These are phyloP conservation scores for Ametastegia equiseti DNA, from an alignment of 2,888 invertebrate species.

Conservation along the genomic window DNA sequence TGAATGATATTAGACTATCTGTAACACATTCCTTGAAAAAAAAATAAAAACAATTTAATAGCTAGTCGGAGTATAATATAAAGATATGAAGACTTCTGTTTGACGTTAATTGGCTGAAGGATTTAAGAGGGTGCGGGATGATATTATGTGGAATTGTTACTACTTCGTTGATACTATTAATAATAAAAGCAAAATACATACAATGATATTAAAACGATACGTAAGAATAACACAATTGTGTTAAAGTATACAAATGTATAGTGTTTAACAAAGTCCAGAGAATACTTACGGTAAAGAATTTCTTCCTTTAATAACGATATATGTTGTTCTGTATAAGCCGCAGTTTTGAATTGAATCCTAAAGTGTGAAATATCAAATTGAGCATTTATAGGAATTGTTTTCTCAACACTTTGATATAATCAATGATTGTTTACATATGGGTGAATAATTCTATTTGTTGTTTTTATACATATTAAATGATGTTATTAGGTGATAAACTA, in stretches of 20 bases:
- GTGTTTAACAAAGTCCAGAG: neutral
- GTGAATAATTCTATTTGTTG: neutral
- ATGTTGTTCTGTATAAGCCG: neutral
- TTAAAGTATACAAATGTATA: no score
- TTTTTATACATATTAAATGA: slow-evolving; percentile 29
- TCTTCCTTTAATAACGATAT: neutral
- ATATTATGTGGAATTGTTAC: neutral
- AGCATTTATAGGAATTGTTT: slow-evolving; percentile 10
- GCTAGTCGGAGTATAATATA: neutral
- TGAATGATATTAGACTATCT: neutral
- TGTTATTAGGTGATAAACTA: slow-evolving; percentile 13
- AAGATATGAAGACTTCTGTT: neutral
- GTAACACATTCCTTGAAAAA: slow-evolving; percentile 23
- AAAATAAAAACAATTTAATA: neutral
- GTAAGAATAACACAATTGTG: neutral
- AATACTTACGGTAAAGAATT: neutral
- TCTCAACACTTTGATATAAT: neutral
- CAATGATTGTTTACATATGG: slow-evolving; percentile 11
- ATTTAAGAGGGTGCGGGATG: neutral
- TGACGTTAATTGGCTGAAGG: neutral
- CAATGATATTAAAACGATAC: neutral
- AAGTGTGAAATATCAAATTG: neutral
- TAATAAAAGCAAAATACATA: neutral
- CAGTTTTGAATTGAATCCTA: neutral
- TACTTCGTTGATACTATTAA: neutral